Percentiles rank a stretch among this genome's conserved stretches.
Evolutionary conservation across 2,113 vertebrate genomes (phyloP).

Genomic region (Solea senegalensis): DNA sequence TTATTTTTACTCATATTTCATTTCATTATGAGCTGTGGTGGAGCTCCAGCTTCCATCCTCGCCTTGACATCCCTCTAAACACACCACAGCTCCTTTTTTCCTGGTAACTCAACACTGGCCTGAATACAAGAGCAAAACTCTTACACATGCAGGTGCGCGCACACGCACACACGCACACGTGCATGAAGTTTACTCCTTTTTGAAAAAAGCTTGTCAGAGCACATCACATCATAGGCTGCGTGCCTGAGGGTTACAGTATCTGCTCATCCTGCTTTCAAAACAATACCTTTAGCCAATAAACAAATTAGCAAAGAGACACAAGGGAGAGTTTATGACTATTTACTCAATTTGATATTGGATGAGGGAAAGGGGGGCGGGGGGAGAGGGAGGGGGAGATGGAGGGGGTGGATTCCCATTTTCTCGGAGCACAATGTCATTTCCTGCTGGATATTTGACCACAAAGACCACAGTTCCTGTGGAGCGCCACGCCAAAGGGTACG

Average conservation of each 20-base stretch:
- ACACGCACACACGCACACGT: not conserved
- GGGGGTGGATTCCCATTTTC: constrained; percentile 18
- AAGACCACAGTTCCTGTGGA: constrained; percentile 53
- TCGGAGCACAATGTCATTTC: constrained; percentile 49
- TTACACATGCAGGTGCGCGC: constrained; percentile 48
- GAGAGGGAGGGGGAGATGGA: not conserved
- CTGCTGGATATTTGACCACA: constrained; percentile 51
- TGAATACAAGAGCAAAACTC: constrained; percentile 35
- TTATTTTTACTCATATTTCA: constrained; percentile 38
- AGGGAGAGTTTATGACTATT: constrained; percentile 58
- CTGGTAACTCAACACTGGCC: constrained; percentile 36
- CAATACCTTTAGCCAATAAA: constrained; percentile 46
- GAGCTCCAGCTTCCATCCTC: constrained; percentile 55
- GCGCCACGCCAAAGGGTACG: constrained; percentile 30
- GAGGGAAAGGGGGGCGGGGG: not conserved
- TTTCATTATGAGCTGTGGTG: constrained; percentile 46
- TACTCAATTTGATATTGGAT: constrained; percentile 58
- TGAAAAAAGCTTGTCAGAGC: constrained; percentile 52
- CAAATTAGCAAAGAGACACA: constrained; percentile 52
- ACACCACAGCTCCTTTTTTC: constrained; percentile 33
- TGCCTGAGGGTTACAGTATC: constrained; percentile 29
- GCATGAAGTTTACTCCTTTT: constrained; percentile 40
- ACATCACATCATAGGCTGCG: constrained; percentile 50
- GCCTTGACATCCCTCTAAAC: constrained; percentile 63
- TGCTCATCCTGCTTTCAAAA: constrained; percentile 26